Base-by-base conservation (phyloP, 2,797 vertebrate genomes). In the Todus mexicanus region DNA sequence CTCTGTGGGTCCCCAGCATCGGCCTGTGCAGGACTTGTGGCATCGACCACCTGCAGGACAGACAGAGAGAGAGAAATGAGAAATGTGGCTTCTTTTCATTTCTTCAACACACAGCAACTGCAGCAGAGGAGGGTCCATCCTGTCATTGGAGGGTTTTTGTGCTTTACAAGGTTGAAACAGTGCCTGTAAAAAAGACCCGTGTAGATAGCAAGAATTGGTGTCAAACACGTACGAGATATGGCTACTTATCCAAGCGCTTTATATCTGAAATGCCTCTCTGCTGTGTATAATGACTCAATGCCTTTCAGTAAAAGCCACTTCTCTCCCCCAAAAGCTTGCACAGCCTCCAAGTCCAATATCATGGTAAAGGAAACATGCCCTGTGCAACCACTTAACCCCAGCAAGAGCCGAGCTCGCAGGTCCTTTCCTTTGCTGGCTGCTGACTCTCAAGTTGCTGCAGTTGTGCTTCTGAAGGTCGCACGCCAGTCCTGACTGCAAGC, bases 1-100 rank as follows among this genome's bases (percentile, higher is more conserved):
- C 63, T 99, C 99, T 29, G 98, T 98, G 57, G 98, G 98, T 60
- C 99, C 98, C 99, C 99, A 99, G 96, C 99, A 99, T 68, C 98
- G 98, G 60, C 99, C 99, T 12, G 98, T 99, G 93, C 99, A 99
- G 11, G 98, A 98, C 61, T 99, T 98, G 94, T 99, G 98, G 93
- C 99, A 99, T 50, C 98, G 98, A 80, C 98, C 98, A 98, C 99
- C 99, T 99, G 96, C 25, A 89, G 91, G 94, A 71, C 54, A 91
- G 48, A 89, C 35, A 92, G 61, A 71, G 14, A 79, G 27, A 56
- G 14, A 80, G 5, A 53, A 66, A 47, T 95, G 7, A 90, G 42
- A 68, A 71, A 85, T 4, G 26, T 8, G 12, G 7, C 26, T 37
- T 33, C 22, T 35, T 84, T 85, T 60, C 11, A 38, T 37, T 64